Conservation (phyloP, 1,140 invertebrate genomes). For the Brachionus plicatilis region DNA sequence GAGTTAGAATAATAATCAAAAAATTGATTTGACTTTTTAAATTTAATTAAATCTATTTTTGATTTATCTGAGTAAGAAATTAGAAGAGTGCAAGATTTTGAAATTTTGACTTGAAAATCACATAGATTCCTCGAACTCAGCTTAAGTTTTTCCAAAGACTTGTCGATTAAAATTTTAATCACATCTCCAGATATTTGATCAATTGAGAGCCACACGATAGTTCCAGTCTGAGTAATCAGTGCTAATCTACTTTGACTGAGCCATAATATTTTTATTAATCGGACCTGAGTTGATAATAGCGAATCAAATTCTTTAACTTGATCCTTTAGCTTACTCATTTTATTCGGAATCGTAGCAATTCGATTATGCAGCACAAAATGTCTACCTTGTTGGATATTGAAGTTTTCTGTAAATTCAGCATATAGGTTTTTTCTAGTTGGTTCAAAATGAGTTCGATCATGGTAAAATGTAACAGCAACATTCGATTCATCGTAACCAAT, state of each 20-base stretch:
- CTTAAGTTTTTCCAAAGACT: neutral
- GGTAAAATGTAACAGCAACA: neutral
- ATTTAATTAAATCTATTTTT: constrained; percentile 1
- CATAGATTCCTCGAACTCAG: neutral
- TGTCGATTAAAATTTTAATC: constrained; percentile 13
- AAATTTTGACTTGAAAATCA: neutral
- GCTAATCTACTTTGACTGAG: neutral
- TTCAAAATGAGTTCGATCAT: constrained; percentile 15
- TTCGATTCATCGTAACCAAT: constrained; percentile 19
- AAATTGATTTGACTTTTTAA: neutral
- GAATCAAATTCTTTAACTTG: constrained; percentile 16
- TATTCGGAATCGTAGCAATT: neutral
- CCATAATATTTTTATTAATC: neutral
- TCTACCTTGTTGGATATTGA: constrained; percentile 17
- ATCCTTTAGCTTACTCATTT: constrained; percentile 21
- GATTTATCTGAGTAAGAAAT: constrained; percentile 11
- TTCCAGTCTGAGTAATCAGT: neutral
- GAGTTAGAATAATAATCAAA: neutral
- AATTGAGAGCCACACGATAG: neutral
- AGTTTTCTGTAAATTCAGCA: neutral
- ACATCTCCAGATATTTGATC: neutral
- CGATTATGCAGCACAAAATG: constrained; percentile 11
- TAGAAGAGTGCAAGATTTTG: neutral
- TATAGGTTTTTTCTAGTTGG: neutral
- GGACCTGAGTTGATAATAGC: neutral